A percentile compares a stretch with the other conserved stretches of the same genome.
Conservation (phyloP, 1,140 invertebrate genomes). For the Anagrus nilaparvatae region DNA sequence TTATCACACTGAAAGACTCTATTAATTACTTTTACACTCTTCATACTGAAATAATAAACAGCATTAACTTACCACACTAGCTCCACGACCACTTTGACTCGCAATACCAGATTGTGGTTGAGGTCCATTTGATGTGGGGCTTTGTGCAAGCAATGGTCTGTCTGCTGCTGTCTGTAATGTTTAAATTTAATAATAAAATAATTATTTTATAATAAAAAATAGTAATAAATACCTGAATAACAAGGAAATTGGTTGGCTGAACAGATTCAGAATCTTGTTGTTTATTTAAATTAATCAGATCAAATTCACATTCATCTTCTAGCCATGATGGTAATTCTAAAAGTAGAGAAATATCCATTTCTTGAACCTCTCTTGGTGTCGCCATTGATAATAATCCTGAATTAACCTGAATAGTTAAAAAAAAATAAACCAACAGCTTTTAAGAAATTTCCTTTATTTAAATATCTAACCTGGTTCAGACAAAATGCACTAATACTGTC, state of each 20-base stretch:
- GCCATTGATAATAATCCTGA: slow-evolving; percentile 77
- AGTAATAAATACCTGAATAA: slow-evolving; percentile 65
- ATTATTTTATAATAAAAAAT: slow-evolving; percentile 1
- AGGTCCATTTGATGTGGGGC: slow-evolving; percentile 47
- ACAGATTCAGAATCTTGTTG: slow-evolving; percentile 59
- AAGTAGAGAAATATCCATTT: slow-evolving; percentile 89
- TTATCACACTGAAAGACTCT: slow-evolving; percentile 11
- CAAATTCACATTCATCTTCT: slow-evolving; percentile 93
- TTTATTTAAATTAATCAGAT: slow-evolving; percentile 78
- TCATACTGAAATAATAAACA: slow-evolving; percentile 2
- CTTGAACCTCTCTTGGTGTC: slow-evolving; percentile 92
- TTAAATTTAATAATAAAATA: neutral
- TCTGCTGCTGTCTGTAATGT: slow-evolving; percentile 54
- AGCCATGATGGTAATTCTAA: slow-evolving; percentile 81
- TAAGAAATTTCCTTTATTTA: slow-evolving; percentile 6
- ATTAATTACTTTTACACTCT: slow-evolving; percentile 11
- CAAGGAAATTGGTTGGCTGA: slow-evolving; percentile 72
- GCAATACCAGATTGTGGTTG: slow-evolving; percentile 52
- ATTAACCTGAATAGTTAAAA: slow-evolving; percentile 51
- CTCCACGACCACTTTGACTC: slow-evolving; percentile 77
- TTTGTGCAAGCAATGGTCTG: slow-evolving; percentile 45
- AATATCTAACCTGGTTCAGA: slow-evolving; percentile 74
- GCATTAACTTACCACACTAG: slow-evolving; percentile 66
- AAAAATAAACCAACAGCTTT: slow-evolving; percentile 6
- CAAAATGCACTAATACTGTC: slow-evolving; percentile 97